Percentiles rank a stretch among this genome's conserved stretches.
Evolutionary conservation across 2,797 vertebrate species (phyloP).

Genomic region (Coracias cyanogaster): DNA sequence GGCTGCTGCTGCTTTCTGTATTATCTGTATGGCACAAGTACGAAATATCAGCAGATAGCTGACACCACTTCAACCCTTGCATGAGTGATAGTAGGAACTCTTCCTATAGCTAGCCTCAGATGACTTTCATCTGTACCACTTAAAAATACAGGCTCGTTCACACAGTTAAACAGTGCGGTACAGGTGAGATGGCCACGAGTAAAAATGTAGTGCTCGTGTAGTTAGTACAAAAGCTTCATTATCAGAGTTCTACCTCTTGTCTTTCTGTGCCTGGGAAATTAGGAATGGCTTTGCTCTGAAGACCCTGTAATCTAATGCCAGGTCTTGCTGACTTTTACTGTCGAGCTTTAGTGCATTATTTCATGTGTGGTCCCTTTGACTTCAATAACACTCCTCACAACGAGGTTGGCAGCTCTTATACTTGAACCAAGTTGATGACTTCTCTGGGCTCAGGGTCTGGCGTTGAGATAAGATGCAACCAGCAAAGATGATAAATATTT

Average conservation of each 20-base stretch:
- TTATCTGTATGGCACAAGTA: neutral
- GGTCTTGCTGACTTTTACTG: conserved; percentile 20
- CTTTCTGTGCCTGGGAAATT: conserved; percentile 12
- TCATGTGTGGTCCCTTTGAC: conserved; percentile 58
- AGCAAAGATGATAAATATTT: conserved; percentile 7
- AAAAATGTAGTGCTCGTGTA: neutral
- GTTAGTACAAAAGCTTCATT: neutral
- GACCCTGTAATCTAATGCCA: conserved; percentile 54
- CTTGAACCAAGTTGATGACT: conserved; percentile 2
- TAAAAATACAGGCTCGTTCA: neutral
- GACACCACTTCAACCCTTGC: conserved; percentile 9
- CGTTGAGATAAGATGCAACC: neutral
- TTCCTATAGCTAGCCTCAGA: neutral
- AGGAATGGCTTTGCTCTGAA: conserved; percentile 25
- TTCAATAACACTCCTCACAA: neutral
- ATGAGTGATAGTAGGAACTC: neutral
- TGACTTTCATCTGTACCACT: neutral
- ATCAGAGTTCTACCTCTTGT: neutral
- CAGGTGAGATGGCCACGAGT: neutral
- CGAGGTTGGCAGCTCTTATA: conserved; percentile 1
- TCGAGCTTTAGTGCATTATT: neutral
- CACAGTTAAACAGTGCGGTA: neutral
- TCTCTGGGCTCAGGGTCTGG: conserved; percentile 6
- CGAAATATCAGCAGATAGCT: conserved; percentile 12
- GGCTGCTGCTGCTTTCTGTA: conserved; percentile 48